Evolutionary conservation across 2,888 invertebrate genomes (phyloP).

Genomic region (Ochlodes sylvanus): DNA sequence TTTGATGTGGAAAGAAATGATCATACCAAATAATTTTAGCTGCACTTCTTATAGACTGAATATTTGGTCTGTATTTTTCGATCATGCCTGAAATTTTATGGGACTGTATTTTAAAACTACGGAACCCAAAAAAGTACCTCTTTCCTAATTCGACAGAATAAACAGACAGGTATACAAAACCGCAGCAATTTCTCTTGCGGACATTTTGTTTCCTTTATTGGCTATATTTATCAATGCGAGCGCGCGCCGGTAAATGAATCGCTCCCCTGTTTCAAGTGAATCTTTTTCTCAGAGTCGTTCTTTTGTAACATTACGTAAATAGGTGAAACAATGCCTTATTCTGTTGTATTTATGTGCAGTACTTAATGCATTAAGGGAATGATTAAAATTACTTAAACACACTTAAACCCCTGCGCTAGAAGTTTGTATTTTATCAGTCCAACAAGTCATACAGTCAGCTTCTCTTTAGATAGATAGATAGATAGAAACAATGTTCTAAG

Average conservation of each 20-base stretch:
- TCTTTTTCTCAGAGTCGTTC: constrained; percentile 36
- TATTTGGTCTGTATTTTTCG: no score
- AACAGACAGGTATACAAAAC: constrained; percentile 57
- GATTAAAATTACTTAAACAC: neutral
- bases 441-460: no score
- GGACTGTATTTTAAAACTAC: neutral
- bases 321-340: neutral
- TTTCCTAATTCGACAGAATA: constrained; percentile 37
- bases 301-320: constrained; percentile 34
- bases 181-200: constrained; percentile 71
- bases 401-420: neutral
- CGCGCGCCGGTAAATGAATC: constrained; percentile 66
- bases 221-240: constrained; percentile 74
- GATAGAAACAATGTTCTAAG: no score
- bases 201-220: constrained; percentile 78
- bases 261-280: constrained; percentile 56
- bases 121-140: constrained; percentile 16
- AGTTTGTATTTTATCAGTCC: neutral
- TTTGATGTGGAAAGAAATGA: no score
- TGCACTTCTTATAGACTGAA: no score
- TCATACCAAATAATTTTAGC: no score
- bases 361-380: neutral
- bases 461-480: no score
- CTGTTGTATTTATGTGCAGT: constrained; percentile 5
- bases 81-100: no score